Evolutionary conservation across 2,797 vertebrate species (phyloP), one percentile per base, ranked within the genome.

Genomic region (Pseudotriccus pelzelni): DNA sequence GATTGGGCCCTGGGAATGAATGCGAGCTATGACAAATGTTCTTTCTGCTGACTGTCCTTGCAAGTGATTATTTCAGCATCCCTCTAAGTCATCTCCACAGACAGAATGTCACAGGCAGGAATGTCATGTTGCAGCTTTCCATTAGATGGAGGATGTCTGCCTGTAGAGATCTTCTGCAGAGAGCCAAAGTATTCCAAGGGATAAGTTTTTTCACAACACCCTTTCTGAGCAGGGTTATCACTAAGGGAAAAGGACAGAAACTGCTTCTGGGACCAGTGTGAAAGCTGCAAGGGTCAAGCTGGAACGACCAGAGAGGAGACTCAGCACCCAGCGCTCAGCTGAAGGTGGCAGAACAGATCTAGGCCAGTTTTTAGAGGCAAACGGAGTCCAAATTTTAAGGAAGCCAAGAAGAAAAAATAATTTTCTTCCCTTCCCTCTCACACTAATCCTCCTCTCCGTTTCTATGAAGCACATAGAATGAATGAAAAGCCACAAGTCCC

Each of bases 131-230:
- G 32, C 43, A 84, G 44, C 52, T 76, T 79, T 67, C 12, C 24
- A 12, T 69, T 20, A 69, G 34, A 7, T 49, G 36, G 36, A 66
- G 78, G 37, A 56, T 32, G 24, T 70, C 46, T 27, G 12, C 23
- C 73, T 69, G 12, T 3, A 8, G 39, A 9, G 34, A 47, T 3
- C 0, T 18, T 53, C 47, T 47, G n/a, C 14, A 76, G 24, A 78
- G 20, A 86, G 13, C 1, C 21, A 12, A 60, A 81, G 18, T 24
- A 22, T 56, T 88, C 46, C 4, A 52, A 49, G 32, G 30, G 19
- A 6, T n/a, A 14, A 6, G 2, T 49, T 79, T 43, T 62, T 59
- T 52, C 39, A 41, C 13, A 55, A 14, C 0, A 0, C 3, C 24
- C 10, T 46, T 49, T 58, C 49, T 1, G 3, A 83, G 69, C 15